Base-by-base conservation (phyloP, 2,113 vertebrate genomes). In the Archilochus colubris region DNA sequence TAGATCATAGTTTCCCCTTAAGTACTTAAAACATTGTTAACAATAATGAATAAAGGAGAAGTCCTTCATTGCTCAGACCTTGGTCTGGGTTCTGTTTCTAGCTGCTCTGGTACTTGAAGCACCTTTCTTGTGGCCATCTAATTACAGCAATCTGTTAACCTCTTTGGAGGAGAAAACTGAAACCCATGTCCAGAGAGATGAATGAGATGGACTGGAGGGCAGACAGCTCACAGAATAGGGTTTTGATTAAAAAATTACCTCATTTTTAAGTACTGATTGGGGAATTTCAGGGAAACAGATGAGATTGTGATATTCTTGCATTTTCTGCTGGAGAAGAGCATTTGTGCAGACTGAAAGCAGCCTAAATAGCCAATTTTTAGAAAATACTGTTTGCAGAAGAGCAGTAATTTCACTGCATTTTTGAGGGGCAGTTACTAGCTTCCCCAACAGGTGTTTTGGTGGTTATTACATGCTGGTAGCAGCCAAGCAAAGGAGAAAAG, bases 231-330 rank as follows among this genome's bases (percentile, higher is more conserved):
- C 74, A 4, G 6, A 96, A 97, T 92, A 88, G 96, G 79, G 86
- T 96, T 97, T 96, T 97, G 94, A 96, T 97, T 96, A 97, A 88
- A 96, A 93, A 77, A 82, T 92, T 96, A 94, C 86, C 38, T 95
- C 33, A 31, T 95, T 95, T 68, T 82, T 95, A 91, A 97, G 69
- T 95, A 62, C 67, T 83, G 31, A 50, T 84, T 82, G 77, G 54
- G 91, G 27, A 86, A 43, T 88, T 92, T 92, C 81, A 81, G 66
- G 91, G 78, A 82, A 96, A 63, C 38, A 76, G 67, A 79, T 67
- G 64, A 88, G 58, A 86, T 70, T 27, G 62, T 76, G 14, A 86
- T 96, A 64, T 4, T 75, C 83, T 22, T 72, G 58, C 9, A 20
- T 75, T 77, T 89, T 12, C 70, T 82, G 14, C 40, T 76, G 79